These are phyloP conservation scores for Lutjanus argentimaculatus DNA, from an alignment of 2,797 vertebrate genomes.

Conservation along the genomic window DNA sequence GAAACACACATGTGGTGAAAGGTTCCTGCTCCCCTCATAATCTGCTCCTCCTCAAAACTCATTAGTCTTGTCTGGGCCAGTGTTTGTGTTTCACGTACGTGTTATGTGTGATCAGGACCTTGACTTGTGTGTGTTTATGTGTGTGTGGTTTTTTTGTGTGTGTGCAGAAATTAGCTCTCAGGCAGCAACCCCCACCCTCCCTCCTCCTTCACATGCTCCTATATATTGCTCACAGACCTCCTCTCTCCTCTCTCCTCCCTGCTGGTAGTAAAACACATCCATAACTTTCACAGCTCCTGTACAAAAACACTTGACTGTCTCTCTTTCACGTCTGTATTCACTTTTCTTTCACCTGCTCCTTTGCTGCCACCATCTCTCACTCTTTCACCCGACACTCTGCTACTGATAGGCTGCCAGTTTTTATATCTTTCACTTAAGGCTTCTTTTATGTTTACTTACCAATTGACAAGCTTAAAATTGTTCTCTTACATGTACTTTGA, in stretches of 20 bases:
- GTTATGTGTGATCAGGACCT: constrained; percentile 57
- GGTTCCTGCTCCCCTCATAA: constrained; percentile 34
- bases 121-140: constrained; percentile 44
- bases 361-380: constrained; percentile 33
- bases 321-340: constrained; percentile 58
- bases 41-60: constrained; percentile 38
- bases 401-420: background rate
- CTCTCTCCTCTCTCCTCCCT: background rate
- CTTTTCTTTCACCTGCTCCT: constrained; percentile 65
- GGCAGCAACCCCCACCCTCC: constrained; percentile 11
- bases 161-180: constrained; percentile 27
- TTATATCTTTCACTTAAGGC: constrained; percentile 20
- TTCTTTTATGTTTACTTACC: background rate
- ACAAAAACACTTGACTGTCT: constrained; percentile 48
- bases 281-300: constrained; percentile 61
- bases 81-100: constrained; percentile 60
- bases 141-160: constrained; percentile 36
- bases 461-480: background rate
- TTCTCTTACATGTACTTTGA: background rate
- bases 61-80: constrained; percentile 40
- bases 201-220: constrained; percentile 15
- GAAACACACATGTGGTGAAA: constrained; percentile 51
- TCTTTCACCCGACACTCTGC: constrained; percentile 23
- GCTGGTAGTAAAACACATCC: constrained; percentile 60
- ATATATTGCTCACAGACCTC: constrained; percentile 30